Base-by-base conservation (phyloP, 2,113 vertebrate species). In the Pandion haliaetus region DNA sequence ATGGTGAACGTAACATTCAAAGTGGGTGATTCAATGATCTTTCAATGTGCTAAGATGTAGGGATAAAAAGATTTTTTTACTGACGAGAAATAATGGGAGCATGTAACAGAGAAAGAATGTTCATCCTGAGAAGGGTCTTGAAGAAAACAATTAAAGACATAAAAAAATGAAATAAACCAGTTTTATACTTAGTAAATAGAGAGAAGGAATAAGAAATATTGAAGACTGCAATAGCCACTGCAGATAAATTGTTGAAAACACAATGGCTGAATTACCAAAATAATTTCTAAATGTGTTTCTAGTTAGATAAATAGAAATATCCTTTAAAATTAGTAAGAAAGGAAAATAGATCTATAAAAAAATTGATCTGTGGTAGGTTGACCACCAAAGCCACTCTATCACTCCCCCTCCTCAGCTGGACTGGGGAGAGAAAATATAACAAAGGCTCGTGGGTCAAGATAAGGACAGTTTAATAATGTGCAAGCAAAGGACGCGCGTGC, bases 301-400 rank as follows among this genome's bases (percentile, higher is more conserved):
- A 59, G 25, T 45, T 71, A 71, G 12, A 93, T 10, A 94, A 87
- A 55, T 24, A 79, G 47, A 79, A 86, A 59, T 71, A 82, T 9
- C 6, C 5, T 79, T 66, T 70, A 47, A 74, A 90, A 83, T 54
- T 42, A 58, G 2, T 31, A 74, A 49, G 29, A 76, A 84, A 73
- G 4, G 15, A 58, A 87, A 91, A 5, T 19, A 67, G 8, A 32
- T 21, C 7, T 65, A 19, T 54, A 14, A 36, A 61, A 28, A 49
- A 4, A 42, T 20, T 1, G 1, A 44, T 59, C 38, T 54, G 14
- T n/a, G n/a, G n/a, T n/a, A n/a, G n/a, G n/a, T n/a, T n/a, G n/a
- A n/a, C n/a, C n/a, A n/a, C n/a, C n/a, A n/a, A n/a, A n/a, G n/a
- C n/a, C n/a, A n/a, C n/a, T n/a, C n/a, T n/a, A n/a, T n/a, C n/a